Evolutionary conservation across 2,888 invertebrate genomes (phyloP), one percentile per base, ranked within the genome.

Genomic region (Scaptomyza parva): DNA sequence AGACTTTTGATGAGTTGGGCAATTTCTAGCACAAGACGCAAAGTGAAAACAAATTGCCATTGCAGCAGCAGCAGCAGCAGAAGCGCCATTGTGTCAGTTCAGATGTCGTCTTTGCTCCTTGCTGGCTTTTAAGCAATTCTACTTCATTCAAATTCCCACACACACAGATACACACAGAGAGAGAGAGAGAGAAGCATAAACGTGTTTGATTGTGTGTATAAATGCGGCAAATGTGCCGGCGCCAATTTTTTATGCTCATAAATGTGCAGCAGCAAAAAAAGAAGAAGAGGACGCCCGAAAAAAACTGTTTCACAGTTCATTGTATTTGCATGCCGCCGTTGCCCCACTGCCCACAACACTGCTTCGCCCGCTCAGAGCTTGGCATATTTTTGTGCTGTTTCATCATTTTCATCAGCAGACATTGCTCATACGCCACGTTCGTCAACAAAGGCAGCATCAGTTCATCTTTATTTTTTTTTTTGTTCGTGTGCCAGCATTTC

Each of bases 351-450:
- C 33, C 33, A 33, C 30, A 2, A n/a, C n/a, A 6, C n/a, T n/a
- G 6, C n/a, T 22, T 12, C n/a, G 14, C 30, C 39, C 14, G 14
- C 41, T 33, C 33, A 45, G 35, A 39, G 22, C 54, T 68, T 88
- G 84, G 70, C 84, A 76, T 67, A 82, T 84, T 77, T 81, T 80
- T 86, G 51, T 88, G 89, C 89, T 84, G 87, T 77, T 89, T 89
- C 86, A 87, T 87, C 89, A 85, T 88, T 79, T 87, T 88, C 89
- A 77, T 74, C 84, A 80, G 57, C 86, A 76, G 80, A 71, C 85
- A 72, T 84, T 84, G 71, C 84, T 83, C 81, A 83, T 83, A 86
- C 80, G 89, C 83, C 86, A 83, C 80, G 76, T 80, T 78, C 60
- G 75, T 71, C 78, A 78, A 86, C 85, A 81, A 84, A 86, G 55